These are phyloP conservation scores for Drosophila crucigera DNA, from an alignment of 2,888 invertebrate genomes.

Conservation along the genomic window DNA sequence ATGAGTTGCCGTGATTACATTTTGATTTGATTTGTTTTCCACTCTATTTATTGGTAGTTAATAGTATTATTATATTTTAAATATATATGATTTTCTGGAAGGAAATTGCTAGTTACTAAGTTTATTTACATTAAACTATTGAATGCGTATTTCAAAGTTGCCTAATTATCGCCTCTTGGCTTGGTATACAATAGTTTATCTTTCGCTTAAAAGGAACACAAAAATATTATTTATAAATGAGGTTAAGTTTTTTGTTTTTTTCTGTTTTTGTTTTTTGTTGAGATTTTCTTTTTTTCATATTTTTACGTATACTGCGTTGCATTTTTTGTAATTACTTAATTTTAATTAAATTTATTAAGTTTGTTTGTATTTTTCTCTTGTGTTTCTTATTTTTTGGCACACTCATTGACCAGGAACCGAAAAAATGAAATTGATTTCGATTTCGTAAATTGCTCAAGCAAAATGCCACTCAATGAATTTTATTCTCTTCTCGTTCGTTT, in stretches of 20 bases:
- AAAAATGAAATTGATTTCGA: conserved; percentile 19
- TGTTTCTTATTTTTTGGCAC: conserved; percentile 50
- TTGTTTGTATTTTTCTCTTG: conserved; percentile 17
- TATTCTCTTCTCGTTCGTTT: background rate
- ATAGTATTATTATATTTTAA: conserved; percentile 20
- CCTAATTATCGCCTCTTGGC: conserved; percentile 35
- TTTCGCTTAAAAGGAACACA: conserved; percentile 16
- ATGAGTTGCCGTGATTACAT: conserved; percentile 72
- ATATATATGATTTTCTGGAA: conserved; percentile 51
- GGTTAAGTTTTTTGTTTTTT: conserved; percentile 47
- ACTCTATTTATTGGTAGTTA: conserved; percentile 24
- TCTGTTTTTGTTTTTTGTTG: conserved; percentile 24
- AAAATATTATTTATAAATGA: conserved; percentile 46
- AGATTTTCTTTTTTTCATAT: conserved; percentile 1
- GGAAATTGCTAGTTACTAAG: conserved; percentile 62
- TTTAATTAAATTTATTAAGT: conserved; percentile 33
- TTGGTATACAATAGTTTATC: conserved; percentile 36
- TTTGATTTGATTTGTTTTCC: conserved; percentile 57
- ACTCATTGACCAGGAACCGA: conserved; percentile 45
- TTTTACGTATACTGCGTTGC: conserved; percentile 83
- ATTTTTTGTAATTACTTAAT: conserved; percentile 65
- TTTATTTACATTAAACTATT: conserved; percentile 60
- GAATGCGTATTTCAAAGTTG: conserved; percentile 19
- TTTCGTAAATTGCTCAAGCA: conserved; percentile 1
- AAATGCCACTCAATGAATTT: conserved; percentile 50